Evolutionary conservation across 2,113 vertebrate species (phyloP), one percentile per base, ranked within the genome.

Genomic region (Acanthisitta chloris): DNA sequence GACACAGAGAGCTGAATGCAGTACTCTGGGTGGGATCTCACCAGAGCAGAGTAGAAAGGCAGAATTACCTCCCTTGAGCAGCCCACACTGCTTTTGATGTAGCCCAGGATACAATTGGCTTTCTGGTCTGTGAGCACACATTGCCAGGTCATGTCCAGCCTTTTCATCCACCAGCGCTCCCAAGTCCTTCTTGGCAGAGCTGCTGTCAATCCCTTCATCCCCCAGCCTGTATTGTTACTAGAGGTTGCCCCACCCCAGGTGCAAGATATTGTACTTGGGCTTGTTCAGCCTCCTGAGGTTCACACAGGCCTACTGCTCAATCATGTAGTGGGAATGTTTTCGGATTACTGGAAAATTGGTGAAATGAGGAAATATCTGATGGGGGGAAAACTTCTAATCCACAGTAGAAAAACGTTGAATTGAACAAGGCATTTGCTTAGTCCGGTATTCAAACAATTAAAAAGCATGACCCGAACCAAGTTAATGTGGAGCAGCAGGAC

Each of bases 291-390:
- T 54, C 14, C 2, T 34, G 55, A 51, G 5, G 7, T 49, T 81
- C 26, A 29, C 10, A 6, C 19, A 10, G 2, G 3, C 12, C 6
- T 5, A 6, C 7, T 55, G 91, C 57, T 80, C 4, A 0, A 1
- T 31, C 31, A 40, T 21, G 7, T 55, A 65, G 25, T 81, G 87
- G 64, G 96, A 87, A 73, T 92, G 74, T 90, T 86, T 96, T 95
- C 94, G 87, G 65, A 93, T 91, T 86, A 91, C 55, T 96, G 67
- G 87, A 81, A 86, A 81, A 95, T 89, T 90, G 73, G 74, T 96
- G 73, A 96, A 96, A 84, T 92, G 55, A 52, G 57, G 49, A 92
- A 93, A 64, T 87, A 92, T 8, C 64, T 66, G 69, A 49, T 48
- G 23, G 71, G 29, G 70, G 51, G n/a, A 7, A 42, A 49, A 67